Conservation (phyloP, 2,797 vertebrate genomes). For the Hypotaenidia okinawae region DNA sequence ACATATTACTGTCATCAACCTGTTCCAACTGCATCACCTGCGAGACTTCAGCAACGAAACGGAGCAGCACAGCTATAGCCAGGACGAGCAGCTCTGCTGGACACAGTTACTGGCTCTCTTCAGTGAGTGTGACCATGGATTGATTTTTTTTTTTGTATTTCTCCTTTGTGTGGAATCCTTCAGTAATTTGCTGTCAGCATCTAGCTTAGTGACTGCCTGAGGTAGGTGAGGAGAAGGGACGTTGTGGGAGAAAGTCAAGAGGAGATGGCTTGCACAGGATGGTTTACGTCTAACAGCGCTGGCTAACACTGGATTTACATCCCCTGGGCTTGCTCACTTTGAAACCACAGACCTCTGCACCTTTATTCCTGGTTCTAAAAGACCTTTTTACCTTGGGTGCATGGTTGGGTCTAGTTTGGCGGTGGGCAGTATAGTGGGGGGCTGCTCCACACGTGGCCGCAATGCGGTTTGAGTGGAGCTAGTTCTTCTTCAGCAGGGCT, state of each 20-base stretch:
- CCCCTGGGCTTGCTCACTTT: not conserved
- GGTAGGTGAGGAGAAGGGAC: not conserved
- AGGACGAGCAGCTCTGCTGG: constrained; percentile 94
- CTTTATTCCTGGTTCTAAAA: not conserved
- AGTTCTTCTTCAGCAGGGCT: not conserved
- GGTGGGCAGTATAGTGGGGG: not conserved
- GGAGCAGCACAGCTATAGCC: constrained; percentile 86
- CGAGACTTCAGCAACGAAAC: constrained; percentile 88
- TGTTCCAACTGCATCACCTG: constrained; percentile 97
- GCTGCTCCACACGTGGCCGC: not conserved
- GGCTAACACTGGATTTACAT: not conserved
- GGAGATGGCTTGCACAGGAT: not conserved
- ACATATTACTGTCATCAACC: constrained; percentile 97
- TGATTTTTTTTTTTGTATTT: not conserved
- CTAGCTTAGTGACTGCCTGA: not conserved
- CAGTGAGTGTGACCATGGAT: constrained; percentile 81
- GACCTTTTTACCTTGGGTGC: not conserved
- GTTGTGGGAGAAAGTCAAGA: not conserved
- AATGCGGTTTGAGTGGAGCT: not conserved
- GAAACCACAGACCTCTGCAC: not conserved
- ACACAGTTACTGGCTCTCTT: constrained; percentile 94
- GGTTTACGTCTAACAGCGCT: not conserved
- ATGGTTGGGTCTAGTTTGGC: not conserved
- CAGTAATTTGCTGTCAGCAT: not conserved
- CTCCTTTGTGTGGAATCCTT: not conserved